These are phyloP conservation scores for Cephalopachus bancanus DNA, from an alignment of 2,797 vertebrate species.

Conservation along the genomic window DNA sequence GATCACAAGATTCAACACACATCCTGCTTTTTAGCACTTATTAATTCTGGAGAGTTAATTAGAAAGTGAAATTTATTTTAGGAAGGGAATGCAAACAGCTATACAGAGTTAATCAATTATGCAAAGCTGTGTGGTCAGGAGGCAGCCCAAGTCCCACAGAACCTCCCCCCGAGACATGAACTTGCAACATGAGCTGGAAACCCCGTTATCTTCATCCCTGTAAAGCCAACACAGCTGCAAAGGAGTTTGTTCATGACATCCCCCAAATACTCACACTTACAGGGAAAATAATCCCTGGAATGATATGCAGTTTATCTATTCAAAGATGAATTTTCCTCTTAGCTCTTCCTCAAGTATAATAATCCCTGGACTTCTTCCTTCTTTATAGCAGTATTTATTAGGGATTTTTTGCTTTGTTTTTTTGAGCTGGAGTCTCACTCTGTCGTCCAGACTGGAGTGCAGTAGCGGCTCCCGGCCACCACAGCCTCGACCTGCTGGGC, in stretches of 20 bases:
- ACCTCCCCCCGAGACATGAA: not conserved
- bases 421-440: not conserved
- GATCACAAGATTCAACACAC: conserved; percentile 61
- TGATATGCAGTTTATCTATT: conserved; percentile 10
- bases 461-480: not conserved
- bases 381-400: conserved; percentile 3
- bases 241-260: not conserved
- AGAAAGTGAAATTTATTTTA: conserved; percentile 79
- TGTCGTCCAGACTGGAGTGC: not conserved
- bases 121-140: conserved; percentile 60
- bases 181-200: not conserved
- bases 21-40: conserved; percentile 58
- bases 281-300: conserved; percentile 26
- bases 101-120: conserved; percentile 70
- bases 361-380: not conserved
- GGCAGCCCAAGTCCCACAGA: not conserved
- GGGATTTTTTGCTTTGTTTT: not conserved
- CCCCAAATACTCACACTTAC: not conserved
- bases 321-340: conserved; percentile 24
- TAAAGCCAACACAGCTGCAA: not conserved
- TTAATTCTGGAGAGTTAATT: conserved; percentile 74
- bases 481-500: not conserved
- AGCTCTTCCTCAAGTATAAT: not conserved
- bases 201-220: not conserved
- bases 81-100: conserved; percentile 74